phyloP scores from a whole-genome alignment of 2,888 invertebrate genomes.

The Cephus runcator region DNA sequence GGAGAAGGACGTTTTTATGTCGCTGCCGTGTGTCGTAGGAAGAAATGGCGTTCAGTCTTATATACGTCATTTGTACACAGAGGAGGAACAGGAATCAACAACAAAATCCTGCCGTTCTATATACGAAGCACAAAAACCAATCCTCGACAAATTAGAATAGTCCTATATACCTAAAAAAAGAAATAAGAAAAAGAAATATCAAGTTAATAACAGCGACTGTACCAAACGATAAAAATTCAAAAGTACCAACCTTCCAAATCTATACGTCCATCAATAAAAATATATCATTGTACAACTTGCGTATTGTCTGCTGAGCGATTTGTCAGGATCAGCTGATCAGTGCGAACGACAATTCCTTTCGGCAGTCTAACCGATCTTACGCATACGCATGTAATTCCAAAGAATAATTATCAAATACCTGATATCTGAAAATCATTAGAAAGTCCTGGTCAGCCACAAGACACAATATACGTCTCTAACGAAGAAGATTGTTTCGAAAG shows the following conservation, averaged over 20 bases:
- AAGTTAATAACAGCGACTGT: neutral
- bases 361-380: neutral
- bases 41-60: slow-evolving; percentile 55
- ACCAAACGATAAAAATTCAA: neutral
- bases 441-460: neutral
- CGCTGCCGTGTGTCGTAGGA: slow-evolving; percentile 68
- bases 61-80: slow-evolving; percentile 50
- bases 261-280: neutral
- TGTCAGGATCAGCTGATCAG: neutral
- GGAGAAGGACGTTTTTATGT: slow-evolving; percentile 69
- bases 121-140: slow-evolving; percentile 49
- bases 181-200: neutral
- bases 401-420: neutral
- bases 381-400: neutral
- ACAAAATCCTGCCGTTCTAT: slow-evolving; percentile 50
- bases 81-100: slow-evolving; percentile 51
- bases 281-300: neutral
- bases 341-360: neutral
- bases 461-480: neutral
- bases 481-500: slow-evolving; percentile 5
- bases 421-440: neutral
- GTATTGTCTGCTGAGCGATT: neutral
- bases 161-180: too few species aligned
- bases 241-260: neutral
- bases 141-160: slow-evolving; percentile 44